Conservation (phyloP, 2,888 invertebrate genomes). For the Deroplatys truncata region DNA sequence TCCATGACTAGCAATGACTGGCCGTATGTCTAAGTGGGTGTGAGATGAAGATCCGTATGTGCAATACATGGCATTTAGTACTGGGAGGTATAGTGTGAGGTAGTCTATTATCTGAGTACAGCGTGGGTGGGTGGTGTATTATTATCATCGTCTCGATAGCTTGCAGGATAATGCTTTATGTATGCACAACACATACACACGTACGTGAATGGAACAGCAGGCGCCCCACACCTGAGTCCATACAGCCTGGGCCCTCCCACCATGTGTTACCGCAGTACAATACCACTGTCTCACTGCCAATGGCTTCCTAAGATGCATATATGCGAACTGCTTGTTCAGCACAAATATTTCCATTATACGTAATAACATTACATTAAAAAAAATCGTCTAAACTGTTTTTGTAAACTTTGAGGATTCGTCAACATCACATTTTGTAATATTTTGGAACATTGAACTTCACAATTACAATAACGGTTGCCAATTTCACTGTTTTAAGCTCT, state of each 20-base stretch:
- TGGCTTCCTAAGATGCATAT: background rate
- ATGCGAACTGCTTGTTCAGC: background rate
- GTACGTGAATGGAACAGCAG: background rate
- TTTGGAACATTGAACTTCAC: too few relatives aligned
- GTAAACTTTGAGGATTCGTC: too few relatives aligned
- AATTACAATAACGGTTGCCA: too few relatives aligned
- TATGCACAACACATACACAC: conserved; percentile 1
- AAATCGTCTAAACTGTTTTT: too few relatives aligned
- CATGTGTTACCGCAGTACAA: background rate
- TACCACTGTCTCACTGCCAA: background rate
- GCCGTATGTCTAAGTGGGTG: background rate
- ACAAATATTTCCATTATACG: background rate
- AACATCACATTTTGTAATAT: too few relatives aligned
- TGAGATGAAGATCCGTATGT: background rate
- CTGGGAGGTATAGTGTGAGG: background rate
- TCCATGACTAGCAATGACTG: background rate
- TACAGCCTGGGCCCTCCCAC: background rate
- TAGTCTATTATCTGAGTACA: background rate
- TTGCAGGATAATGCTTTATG: conserved; percentile 9
- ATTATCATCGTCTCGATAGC: background rate
- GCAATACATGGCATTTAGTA: background rate
- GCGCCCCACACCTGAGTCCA: background rate
- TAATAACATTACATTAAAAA: too few relatives aligned
- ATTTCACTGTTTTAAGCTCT: too few relatives aligned
- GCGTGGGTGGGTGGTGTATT: background rate